These are phyloP conservation scores for Boleophthalmus pectinirostris DNA, from an alignment of 2,113 vertebrate genomes.

Conservation along the genomic window DNA sequence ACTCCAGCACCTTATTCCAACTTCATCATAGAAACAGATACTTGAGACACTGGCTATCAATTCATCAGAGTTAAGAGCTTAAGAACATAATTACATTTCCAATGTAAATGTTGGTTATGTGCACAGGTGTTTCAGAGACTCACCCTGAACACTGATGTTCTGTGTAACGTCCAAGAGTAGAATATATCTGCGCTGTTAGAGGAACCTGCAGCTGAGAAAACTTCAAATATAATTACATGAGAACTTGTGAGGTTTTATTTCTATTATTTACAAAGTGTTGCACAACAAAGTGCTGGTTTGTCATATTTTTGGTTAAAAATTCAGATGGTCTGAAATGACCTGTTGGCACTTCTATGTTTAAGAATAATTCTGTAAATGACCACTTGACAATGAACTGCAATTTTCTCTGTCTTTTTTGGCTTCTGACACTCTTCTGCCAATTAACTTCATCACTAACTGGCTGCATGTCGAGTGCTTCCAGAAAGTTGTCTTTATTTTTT, in stretches of 20 bases:
- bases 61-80: constrained; percentile 23
- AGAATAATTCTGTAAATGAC: constrained; percentile 20
- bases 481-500: constrained; percentile 66
- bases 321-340: not conserved
- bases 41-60: constrained; percentile 25
- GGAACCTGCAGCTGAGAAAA: constrained; percentile 50
- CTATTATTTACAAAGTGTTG: constrained; percentile 7
- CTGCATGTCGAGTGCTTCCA: constrained; percentile 46
- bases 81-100: constrained; percentile 32
- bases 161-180: constrained; percentile 23
- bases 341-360: constrained; percentile 12
- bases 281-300: constrained; percentile 11
- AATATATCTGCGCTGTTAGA: constrained; percentile 34
- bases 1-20: constrained; percentile 13
- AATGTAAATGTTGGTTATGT: constrained; percentile 45
- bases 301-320: constrained; percentile 16
- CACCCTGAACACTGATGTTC: constrained; percentile 20
- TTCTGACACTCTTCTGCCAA: constrained; percentile 56
- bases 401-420: constrained; percentile 62
- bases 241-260: constrained; percentile 14
- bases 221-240: constrained; percentile 26
- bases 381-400: constrained; percentile 41
- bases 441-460: constrained; percentile 51
- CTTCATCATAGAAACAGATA: constrained; percentile 20
- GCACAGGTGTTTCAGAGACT: constrained; percentile 30